Evolutionary conservation across 2,797 vertebrate genomes (phyloP), one percentile per base, ranked within the genome.

Genomic region (Artibeus lituratus): DNA sequence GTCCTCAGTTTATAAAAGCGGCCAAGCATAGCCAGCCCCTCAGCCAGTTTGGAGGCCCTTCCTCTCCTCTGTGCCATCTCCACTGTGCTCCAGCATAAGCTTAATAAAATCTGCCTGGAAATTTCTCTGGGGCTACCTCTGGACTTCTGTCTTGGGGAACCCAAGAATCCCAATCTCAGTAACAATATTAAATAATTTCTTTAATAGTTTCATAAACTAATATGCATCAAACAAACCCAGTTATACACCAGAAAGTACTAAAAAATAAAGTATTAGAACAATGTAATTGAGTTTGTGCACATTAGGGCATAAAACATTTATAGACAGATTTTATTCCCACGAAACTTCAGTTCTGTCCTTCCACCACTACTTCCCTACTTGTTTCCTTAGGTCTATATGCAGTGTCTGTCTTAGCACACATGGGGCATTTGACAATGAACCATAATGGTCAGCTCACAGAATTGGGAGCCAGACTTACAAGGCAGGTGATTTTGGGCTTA

Each of bases 201-300:
- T 90, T 29, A 82, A 70, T 39, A 90, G 70, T 96, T 91, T 55
- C 32, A 81, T 47, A 10, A 90, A 92, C 44, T 76, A 87, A 55
- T 29, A 85, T 18, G 2, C 5, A 59, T 44, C 3, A 29, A 81
- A 35, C 32, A 87, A 76, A 82, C 3, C 6, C 22, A 81, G 82
- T 73, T 73, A 37, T 42, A 16, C 8, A 70, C 44, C 32, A 84
- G 76, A 76, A 76, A 44, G 5, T 1, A 15, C 1, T 85, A 76
- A 57, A 1, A 65, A 37, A 32, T 74, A 35, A 26, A 74, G 88
- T 90, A 84, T 49, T 22, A 73, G 51, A 73, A 47, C 14, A 70
- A 82, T 44, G 77, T 82, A 55, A 69, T 18, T 74, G 35, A 65
- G 7, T 47, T 73, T 82, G 19, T 90, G 15, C 10, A 53, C 12